These are phyloP conservation scores for Semnornis frantzii DNA, from an alignment of 2,113 vertebrate species.

Conservation along the genomic window DNA sequence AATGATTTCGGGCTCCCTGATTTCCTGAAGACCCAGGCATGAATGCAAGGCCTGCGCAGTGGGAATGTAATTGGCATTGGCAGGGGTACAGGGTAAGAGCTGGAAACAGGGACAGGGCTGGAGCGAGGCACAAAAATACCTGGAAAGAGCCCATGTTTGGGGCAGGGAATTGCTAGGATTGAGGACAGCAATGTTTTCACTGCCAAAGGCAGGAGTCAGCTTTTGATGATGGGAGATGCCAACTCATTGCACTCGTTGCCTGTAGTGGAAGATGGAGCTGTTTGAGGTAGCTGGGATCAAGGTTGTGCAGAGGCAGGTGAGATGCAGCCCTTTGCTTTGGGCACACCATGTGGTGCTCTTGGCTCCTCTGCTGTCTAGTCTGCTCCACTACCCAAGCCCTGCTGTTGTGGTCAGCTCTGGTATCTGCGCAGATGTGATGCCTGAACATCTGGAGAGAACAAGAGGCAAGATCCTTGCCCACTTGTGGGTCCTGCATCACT, in stretches of 20 bases:
- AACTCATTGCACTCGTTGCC: neutral
- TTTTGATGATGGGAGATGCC: neutral
- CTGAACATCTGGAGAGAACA: neutral
- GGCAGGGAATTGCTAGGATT: neutral
- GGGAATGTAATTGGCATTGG: neutral
- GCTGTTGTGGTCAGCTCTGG: neutral
- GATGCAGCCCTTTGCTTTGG: neutral
- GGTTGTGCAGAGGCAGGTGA: neutral
- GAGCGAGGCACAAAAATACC: neutral
- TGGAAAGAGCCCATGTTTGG: neutral
- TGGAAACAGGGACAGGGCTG: neutral
- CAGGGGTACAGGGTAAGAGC: neutral
- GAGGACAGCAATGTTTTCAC: neutral
- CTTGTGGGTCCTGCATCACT: neutral
- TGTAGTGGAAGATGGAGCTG: neutral
- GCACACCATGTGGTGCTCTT: neutral
- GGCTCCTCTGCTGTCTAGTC: neutral
- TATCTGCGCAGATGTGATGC: neutral
- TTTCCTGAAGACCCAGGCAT: slow-evolving; percentile 6
- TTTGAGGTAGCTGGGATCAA: neutral
- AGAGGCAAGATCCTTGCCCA: neutral
- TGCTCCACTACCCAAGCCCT: neutral
- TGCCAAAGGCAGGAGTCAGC: neutral
- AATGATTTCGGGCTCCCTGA: slow-evolving; percentile 15
- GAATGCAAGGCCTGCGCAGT: neutral